These are phyloP conservation scores for Mactromeris polynyma DNA, from an alignment of 2,888 invertebrate genomes.

Conservation along the genomic window DNA sequence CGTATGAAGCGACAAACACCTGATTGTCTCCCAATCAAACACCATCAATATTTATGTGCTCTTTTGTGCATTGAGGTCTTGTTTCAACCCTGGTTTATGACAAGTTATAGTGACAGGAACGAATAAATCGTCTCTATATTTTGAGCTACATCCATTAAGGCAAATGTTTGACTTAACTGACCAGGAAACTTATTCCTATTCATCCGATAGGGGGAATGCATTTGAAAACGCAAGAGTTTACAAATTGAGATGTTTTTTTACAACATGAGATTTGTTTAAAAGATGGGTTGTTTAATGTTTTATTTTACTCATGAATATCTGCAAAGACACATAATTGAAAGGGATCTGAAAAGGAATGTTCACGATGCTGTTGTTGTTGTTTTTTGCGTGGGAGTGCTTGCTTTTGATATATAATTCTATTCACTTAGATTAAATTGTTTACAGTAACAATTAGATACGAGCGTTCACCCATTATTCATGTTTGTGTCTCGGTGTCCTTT, in stretches of 20 bases:
- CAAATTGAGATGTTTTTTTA: neutral
- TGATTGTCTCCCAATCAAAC: conserved; percentile 25
- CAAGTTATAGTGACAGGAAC: conserved; percentile 34
- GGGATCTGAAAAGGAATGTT: neutral
- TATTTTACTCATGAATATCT: neutral
- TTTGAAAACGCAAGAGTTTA: neutral
- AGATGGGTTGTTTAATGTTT: neutral
- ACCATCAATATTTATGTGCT: conserved; percentile 34
- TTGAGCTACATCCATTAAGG: conserved; percentile 21
- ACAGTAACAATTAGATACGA: neutral
- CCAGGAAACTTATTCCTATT: conserved; percentile 12
- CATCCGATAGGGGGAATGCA: neutral
- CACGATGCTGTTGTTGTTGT: neutral
- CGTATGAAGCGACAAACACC: conserved; percentile 19
- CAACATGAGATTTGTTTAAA: neutral
- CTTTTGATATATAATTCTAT: neutral
- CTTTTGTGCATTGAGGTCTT: conserved; percentile 22
- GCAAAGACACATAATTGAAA: neutral
- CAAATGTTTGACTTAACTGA: conserved; percentile 18
- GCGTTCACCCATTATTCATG: no score
- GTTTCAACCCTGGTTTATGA: conserved; percentile 37
- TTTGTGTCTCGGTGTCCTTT: no score
- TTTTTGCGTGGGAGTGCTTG: neutral
- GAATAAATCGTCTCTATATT: conserved; percentile 41
- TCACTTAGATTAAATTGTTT: neutral